Percentiles rank a stretch among this genome's conserved stretches.
Evolutionary conservation across 2,113 vertebrate genomes (phyloP).

Genomic region (Protomyctophum bolini): DNA sequence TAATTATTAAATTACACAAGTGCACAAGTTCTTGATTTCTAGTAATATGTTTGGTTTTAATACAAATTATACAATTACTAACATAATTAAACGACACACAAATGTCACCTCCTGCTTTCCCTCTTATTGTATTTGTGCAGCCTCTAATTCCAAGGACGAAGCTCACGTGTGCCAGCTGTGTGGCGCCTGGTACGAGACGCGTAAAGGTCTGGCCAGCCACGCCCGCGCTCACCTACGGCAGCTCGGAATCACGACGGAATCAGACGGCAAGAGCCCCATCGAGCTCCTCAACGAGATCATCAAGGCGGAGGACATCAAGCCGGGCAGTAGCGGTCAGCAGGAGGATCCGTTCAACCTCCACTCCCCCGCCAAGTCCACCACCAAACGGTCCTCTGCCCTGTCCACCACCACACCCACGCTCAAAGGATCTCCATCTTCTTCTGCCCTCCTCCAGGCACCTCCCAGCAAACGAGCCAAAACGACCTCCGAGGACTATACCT

Average conservation of each 20-base stretch:
- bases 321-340: slow-evolving; percentile 21
- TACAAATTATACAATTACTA: background rate
- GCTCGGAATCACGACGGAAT: slow-evolving; percentile 81
- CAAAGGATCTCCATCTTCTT: slow-evolving; percentile 21
- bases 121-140: slow-evolving; percentile 53
- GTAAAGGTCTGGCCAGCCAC: slow-evolving; percentile 87
- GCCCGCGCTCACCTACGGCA: slow-evolving; percentile 88
- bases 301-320: slow-evolving; percentile 83
- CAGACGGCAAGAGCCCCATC: slow-evolving; percentile 86
- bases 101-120: background rate
- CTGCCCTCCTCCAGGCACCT: slow-evolving; percentile 51
- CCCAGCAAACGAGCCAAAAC: slow-evolving; percentile 70
- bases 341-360: slow-evolving; percentile 19
- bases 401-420: slow-evolving; percentile 23
- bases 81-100: background rate
- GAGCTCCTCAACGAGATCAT: slow-evolving; percentile 86
- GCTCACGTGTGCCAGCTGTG: slow-evolving; percentile 88
- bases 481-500: slow-evolving; percentile 49
- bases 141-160: slow-evolving; percentile 79
- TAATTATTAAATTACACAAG: too few species aligned
- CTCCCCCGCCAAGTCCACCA: slow-evolving; percentile 48
- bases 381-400: slow-evolving; percentile 62
- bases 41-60: background rate
- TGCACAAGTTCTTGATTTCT: too few species aligned
- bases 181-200: slow-evolving; percentile 90